phyloP scores from a whole-genome alignment of 2,888 invertebrate genomes.

The Empis livida region DNA sequence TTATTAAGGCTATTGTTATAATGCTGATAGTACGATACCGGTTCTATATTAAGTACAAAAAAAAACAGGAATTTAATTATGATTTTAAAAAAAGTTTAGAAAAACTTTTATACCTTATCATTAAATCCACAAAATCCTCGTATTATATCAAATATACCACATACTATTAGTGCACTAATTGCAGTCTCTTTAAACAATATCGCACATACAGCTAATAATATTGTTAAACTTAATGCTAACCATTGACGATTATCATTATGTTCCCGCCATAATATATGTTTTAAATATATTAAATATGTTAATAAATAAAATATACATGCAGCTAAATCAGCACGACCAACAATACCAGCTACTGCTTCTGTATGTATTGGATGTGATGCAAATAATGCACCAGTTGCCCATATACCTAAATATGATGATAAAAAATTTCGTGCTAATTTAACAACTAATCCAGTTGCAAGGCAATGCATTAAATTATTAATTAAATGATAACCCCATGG shows the following conservation, averaged over 20 bases:
- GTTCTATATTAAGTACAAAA: conserved; percentile 39
- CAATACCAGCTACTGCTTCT: conserved; percentile 91
- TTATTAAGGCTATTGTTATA: conserved; percentile 50
- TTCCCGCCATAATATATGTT: conserved; percentile 57
- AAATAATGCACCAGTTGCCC: conserved; percentile 73
- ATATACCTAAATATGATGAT: conserved; percentile 53
- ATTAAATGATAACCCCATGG: conserved; percentile 77
- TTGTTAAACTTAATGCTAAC: conserved; percentile 47
- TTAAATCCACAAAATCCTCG: conserved; percentile 36
- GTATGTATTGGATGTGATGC: conserved; percentile 94
- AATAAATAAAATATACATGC: conserved; percentile 83
- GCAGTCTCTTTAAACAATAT: conserved; percentile 94
- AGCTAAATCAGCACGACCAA: conserved; percentile 88
- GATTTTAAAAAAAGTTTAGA: background rate
- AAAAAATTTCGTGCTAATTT: conserved; percentile 58
- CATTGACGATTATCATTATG: conserved; percentile 37
- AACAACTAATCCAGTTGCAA: conserved; percentile 73
- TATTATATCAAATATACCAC: conserved; percentile 75
- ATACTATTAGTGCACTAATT: conserved; percentile 79
- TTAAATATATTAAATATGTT: conserved; percentile 73
- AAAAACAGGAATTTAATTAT: background rate
- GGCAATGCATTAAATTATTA: conserved; percentile 74
- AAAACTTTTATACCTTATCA: conserved; percentile 43
- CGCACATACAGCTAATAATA: conserved; percentile 59
- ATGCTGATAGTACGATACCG: conserved; percentile 58